A percentile compares a stretch with the other conserved stretches of the same genome.
Evolutionary conservation across 1,140 invertebrate genomes (phyloP).

Genomic region (Spodoptera litura): DNA sequence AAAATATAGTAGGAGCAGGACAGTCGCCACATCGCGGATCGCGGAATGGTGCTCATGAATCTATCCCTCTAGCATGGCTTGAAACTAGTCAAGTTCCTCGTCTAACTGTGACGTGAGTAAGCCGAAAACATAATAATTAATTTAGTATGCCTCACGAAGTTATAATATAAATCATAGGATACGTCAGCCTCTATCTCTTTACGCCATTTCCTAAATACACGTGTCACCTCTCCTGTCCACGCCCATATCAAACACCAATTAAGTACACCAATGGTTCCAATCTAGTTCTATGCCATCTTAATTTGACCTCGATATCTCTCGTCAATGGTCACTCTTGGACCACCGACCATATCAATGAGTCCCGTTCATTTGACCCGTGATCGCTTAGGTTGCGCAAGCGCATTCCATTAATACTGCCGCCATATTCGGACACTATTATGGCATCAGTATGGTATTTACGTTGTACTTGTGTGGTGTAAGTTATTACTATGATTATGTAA

Average conservation of each 20-base stretch:
- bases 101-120: too few species aligned
- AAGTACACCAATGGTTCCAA: neutral
- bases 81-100: too few species aligned
- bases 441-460: neutral
- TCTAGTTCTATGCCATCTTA: neutral
- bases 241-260: neutral
- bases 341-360: slow-evolving; percentile 29
- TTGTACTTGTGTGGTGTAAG: neutral
- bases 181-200: neutral
- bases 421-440: slow-evolving; percentile 33
- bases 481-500: too few species aligned
- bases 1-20: too few species aligned
- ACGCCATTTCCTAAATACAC: too few species aligned
- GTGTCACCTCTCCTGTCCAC: too few species aligned
- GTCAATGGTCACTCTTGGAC: slow-evolving; percentile 24
- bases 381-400: slow-evolving; percentile 5
- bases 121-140: too few species aligned
- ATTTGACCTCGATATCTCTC: slow-evolving; percentile 14
- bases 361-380: slow-evolving; percentile 42
- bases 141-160: too few species aligned
- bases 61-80: too few species aligned
- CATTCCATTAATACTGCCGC: slow-evolving; percentile 36
- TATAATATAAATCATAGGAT: neutral
- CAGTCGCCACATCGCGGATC: too few species aligned
- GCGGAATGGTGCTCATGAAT: too few species aligned